Percentiles rank a stretch among this genome's conserved stretches.
Conservation (phyloP, 2,888 invertebrate genomes). For the Eucriotettix oculatus region DNA sequence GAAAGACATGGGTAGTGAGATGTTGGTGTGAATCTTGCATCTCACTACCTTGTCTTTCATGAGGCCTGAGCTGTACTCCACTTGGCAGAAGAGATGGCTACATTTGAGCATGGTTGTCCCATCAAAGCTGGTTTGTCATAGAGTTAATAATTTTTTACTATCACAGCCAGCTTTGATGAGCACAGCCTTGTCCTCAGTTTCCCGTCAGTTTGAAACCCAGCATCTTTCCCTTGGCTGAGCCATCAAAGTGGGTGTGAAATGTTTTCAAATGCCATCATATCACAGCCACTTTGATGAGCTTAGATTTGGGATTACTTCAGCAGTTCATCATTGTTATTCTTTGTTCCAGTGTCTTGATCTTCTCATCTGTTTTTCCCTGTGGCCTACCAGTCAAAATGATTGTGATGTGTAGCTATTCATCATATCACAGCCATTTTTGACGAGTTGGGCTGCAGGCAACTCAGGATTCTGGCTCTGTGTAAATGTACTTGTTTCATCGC, state of each 20-base stretch:
- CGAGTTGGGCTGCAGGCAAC: constrained; percentile 54
- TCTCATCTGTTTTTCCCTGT: constrained; percentile 14
- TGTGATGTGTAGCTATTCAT: constrained; percentile 47
- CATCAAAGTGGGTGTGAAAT: constrained; percentile 86
- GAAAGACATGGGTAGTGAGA: constrained; percentile 99
- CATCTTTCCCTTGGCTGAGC: constrained; percentile 11
- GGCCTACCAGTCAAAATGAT: constrained; percentile 60
- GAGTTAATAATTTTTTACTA: constrained; percentile 40
- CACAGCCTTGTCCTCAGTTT: constrained; percentile 39
- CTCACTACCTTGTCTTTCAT: constrained; percentile 99
- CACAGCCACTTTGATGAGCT: constrained; percentile 98
- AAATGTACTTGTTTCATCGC: constrained; percentile 32
- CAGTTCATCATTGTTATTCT: background rate
- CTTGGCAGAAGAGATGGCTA: background rate
- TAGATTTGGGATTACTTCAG: constrained; percentile 28
- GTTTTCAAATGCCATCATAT: constrained; percentile 51
- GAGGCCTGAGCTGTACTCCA: constrained; percentile 35
- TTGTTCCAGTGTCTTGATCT: background rate
- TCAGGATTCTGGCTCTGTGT: background rate
- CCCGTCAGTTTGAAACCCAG: background rate
- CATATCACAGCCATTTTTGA: constrained; percentile 95
- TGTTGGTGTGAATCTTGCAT: constrained; percentile 49
- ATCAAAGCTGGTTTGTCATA: constrained; percentile 74
- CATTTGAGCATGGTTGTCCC: constrained; percentile 37
- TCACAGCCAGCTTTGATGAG: constrained; percentile 96